Evolutionary conservation across 92 coral and sea anemone genomes (phyloP).

Genomic region (Parazoanthus atlanticus): DNA sequence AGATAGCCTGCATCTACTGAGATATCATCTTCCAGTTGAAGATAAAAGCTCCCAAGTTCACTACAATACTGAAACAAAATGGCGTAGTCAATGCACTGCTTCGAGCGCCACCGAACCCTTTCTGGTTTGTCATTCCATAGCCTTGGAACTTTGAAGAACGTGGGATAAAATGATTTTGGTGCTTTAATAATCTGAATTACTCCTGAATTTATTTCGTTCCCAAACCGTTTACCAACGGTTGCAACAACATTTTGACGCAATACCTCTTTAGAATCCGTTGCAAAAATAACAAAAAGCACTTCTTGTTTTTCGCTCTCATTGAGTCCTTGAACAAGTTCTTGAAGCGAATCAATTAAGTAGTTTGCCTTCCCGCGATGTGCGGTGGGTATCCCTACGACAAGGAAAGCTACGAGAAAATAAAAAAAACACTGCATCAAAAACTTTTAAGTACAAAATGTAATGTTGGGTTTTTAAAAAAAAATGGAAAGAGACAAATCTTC

Average conservation of each 20-base stretch:
- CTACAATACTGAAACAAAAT: slow-evolving; percentile 66
- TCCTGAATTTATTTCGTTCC: slow-evolving; percentile 58
- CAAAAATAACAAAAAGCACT: slow-evolving; percentile 65
- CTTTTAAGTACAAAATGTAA: no score
- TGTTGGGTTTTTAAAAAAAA: no score
- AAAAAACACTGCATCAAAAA: no score
- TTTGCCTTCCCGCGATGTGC: slow-evolving; percentile 51
- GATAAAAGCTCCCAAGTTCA: slow-evolving; percentile 69
- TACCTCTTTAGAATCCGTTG: slow-evolving; percentile 57
- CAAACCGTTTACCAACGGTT: slow-evolving; percentile 43
- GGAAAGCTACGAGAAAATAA: slow-evolving; percentile 49
- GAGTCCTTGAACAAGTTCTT: slow-evolving; percentile 63
- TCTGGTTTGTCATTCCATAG: slow-evolving; percentile 74
- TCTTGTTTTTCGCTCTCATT: slow-evolving; percentile 55
- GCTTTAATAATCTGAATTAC: slow-evolving; percentile 64
- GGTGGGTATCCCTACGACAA: slow-evolving; percentile 78
- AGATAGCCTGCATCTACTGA: slow-evolving; percentile 57
- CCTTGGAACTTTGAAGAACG: slow-evolving; percentile 48
- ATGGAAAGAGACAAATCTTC: no score
- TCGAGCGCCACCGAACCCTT: slow-evolving; percentile 76
- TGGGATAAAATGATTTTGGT: slow-evolving; percentile 57
- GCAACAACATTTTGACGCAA: slow-evolving; percentile 39
- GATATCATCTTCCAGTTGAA: slow-evolving; percentile 81
- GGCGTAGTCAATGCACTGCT: slow-evolving; percentile 80
- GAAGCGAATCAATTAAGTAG: slow-evolving; percentile 60